These are phyloP conservation scores for Incurvaria masculella DNA, from an alignment of 2,888 invertebrate genomes.

Conservation along the genomic window DNA sequence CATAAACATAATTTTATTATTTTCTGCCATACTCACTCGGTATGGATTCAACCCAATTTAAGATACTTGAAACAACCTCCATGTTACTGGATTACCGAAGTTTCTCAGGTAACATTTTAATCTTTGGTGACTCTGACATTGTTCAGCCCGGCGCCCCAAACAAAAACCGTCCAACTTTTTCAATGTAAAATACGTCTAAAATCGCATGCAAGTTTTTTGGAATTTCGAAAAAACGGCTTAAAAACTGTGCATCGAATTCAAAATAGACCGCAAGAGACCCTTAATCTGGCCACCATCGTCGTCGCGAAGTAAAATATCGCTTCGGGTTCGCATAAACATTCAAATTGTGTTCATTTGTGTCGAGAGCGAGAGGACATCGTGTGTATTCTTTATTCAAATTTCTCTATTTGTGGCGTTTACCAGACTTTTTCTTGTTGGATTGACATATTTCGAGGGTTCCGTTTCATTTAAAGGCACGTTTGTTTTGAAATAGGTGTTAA, in stretches of 20 bases:
- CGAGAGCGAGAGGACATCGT: neutral
- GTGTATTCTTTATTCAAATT: neutral
- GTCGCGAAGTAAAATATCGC: neutral
- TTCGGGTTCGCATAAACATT: neutral
- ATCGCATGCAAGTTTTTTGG: neutral
- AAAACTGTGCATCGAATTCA: constrained; percentile 39
- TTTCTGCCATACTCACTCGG: too few species aligned
- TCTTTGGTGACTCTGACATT: neutral
- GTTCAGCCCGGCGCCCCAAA: neutral
- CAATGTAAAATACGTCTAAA: neutral
- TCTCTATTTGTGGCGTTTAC: neutral
- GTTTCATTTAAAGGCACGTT: too few species aligned
- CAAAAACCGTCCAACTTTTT: neutral
- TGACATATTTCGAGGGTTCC: too few species aligned
- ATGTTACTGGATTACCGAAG: too few species aligned
- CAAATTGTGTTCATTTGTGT: neutral
- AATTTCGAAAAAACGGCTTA: constrained; percentile 32
- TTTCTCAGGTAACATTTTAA: too few species aligned
- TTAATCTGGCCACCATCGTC: constrained; percentile 37
- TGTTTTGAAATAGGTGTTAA: too few species aligned
- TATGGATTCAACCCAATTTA: too few species aligned
- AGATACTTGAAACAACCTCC: too few species aligned
- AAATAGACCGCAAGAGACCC: constrained; percentile 33
- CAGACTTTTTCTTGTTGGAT: too few species aligned
- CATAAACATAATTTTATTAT: too few species aligned